Conservation (phyloP, 2,113 vertebrate genomes). For the Gasterosteus aculeatus region DNA sequence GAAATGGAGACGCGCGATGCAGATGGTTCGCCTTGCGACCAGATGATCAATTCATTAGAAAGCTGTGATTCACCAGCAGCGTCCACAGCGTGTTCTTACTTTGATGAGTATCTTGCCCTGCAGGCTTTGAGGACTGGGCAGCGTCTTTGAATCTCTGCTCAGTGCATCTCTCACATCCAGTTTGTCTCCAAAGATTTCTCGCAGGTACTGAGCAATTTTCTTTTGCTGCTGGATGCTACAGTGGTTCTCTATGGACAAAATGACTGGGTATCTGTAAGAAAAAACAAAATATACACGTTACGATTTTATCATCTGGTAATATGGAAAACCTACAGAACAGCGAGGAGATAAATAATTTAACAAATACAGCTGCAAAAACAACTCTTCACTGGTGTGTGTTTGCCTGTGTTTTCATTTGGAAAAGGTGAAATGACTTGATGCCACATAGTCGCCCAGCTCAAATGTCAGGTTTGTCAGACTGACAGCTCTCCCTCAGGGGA, state of each 20-base stretch:
- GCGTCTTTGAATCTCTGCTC: slow-evolving; percentile 84
- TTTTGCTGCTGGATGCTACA: slow-evolving; percentile 95
- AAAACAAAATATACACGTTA: slow-evolving; percentile 2
- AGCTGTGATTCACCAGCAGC: neutral
- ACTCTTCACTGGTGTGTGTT: neutral
- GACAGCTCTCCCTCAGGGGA: slow-evolving; percentile 62
- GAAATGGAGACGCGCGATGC: neutral
- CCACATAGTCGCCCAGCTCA: slow-evolving; percentile 51
- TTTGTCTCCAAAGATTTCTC: slow-evolving; percentile 91
- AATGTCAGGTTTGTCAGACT: slow-evolving; percentile 76
- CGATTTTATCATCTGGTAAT: neutral
- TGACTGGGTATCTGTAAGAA: slow-evolving; percentile 88
- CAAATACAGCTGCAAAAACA: slow-evolving; percentile 4
- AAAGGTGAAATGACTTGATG: slow-evolving; percentile 69
- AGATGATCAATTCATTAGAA: slow-evolving; percentile 20
- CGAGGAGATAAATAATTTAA: slow-evolving; percentile 15
- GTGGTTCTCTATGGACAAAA: slow-evolving; percentile 97
- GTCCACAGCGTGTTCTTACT: slow-evolving; percentile 75
- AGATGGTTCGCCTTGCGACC: slow-evolving; percentile 19
- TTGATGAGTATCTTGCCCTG: slow-evolving; percentile 97
- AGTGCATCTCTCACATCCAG: slow-evolving; percentile 86
- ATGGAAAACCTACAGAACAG: neutral
- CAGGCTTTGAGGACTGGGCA: slow-evolving; percentile 91
- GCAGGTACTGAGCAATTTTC: slow-evolving; percentile 94
- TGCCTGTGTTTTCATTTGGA: slow-evolving; percentile 50